Percentiles rank a stretch among this genome's conserved stretches.
Conservation (phyloP, 2,888 invertebrate genomes). For the Sesamia inferens region DNA sequence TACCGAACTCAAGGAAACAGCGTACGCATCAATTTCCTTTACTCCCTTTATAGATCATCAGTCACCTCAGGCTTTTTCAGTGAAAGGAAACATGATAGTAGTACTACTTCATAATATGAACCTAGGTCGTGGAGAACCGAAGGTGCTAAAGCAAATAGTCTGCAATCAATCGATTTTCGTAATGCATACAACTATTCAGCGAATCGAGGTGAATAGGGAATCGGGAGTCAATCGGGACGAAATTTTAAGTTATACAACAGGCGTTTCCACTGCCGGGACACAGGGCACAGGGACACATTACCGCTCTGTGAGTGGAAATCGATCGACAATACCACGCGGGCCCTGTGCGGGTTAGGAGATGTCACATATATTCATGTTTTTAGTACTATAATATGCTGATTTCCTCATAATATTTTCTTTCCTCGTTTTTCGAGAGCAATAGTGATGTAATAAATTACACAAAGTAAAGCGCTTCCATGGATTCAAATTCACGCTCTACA, state of each 20-base stretch:
- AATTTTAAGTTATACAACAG: not conserved
- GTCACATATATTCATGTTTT: too few species aligned
- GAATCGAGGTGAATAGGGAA: not conserved
- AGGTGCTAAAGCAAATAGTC: not conserved
- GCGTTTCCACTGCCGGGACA: not conserved
- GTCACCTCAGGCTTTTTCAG: not conserved
- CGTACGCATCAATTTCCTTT: too few species aligned
- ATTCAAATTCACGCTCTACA: too few species aligned
- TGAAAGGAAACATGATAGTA: constrained; percentile 9
- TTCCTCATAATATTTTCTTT: too few species aligned
- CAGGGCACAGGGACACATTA: not conserved
- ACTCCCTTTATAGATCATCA: not conserved
- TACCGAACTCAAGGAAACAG: not conserved
- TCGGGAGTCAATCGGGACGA: not conserved
- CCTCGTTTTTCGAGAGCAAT: too few species aligned
- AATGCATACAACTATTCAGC: not conserved
- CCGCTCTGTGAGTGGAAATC: not conserved
- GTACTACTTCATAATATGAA: constrained; percentile 3
- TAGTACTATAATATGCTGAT: too few species aligned
- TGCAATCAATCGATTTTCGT: not conserved
- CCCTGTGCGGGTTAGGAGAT: not conserved
- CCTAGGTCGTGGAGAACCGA: not conserved
- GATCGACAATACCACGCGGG: not conserved
- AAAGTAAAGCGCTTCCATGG: too few species aligned
- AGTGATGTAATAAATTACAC: too few species aligned